Conservation (phyloP, 1,140 invertebrate genomes). For the Drosophila santomea region DNA sequence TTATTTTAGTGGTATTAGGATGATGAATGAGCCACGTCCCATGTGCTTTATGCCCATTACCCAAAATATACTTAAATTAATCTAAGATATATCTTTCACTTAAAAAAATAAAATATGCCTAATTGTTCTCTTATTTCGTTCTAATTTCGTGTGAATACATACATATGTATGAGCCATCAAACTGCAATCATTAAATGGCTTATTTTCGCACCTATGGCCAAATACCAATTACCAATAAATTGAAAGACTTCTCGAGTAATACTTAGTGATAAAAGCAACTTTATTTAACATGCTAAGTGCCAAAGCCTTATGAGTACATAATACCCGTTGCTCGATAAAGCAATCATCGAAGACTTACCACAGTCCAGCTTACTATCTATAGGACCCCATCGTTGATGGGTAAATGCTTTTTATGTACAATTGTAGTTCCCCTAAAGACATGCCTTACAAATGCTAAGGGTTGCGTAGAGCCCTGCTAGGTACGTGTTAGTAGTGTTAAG, state of each 20-base stretch:
- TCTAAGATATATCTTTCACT: conserved; percentile 3
- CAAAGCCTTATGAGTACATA: conserved; percentile 42
- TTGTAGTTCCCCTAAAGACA: conserved; percentile 40
- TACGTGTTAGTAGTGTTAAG: conserved; percentile 65
- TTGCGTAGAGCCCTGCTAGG: conserved; percentile 43
- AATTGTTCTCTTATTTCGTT: neutral
- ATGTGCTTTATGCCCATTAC: conserved; percentile 34
- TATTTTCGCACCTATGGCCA: neutral
- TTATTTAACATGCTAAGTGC: conserved; percentile 67
- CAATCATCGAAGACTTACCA: conserved; percentile 43
- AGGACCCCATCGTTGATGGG: conserved; percentile 39
- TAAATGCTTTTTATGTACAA: conserved; percentile 48
- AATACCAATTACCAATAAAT: conserved; percentile 52
- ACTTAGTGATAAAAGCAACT: conserved; percentile 50
- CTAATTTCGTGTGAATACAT: neutral
- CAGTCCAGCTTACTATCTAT: conserved; percentile 38
- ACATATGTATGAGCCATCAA: no score
- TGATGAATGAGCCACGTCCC: conserved; percentile 36
- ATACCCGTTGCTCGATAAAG: conserved; percentile 49
- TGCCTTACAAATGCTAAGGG: conserved; percentile 49
- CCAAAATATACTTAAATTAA: conserved; percentile 13
- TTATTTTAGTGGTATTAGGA: conserved; percentile 24
- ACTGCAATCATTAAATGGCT: no score
- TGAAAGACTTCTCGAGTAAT: conserved; percentile 33
- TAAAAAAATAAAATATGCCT: neutral